Evolutionary conservation across 2,113 vertebrate genomes (phyloP).

Genomic region (Crotalus viridis): DNA sequence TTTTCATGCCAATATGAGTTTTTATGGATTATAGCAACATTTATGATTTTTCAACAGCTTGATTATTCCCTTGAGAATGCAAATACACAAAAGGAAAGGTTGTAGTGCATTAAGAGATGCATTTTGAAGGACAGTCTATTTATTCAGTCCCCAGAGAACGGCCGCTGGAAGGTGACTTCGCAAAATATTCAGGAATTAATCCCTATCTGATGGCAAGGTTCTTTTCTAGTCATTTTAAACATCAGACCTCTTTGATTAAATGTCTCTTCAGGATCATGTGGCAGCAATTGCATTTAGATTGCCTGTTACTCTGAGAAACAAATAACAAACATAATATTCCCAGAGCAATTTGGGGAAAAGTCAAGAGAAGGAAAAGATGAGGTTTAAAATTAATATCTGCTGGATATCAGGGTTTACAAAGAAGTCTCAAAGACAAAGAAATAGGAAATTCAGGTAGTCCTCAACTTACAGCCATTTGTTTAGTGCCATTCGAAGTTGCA

Average conservation of each 20-base stretch:
- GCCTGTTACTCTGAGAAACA: not conserved
- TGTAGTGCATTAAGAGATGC: not conserved
- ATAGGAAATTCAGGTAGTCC: not conserved
- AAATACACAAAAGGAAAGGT: not conserved
- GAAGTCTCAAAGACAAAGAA: not conserved
- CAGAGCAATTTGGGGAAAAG: not conserved
- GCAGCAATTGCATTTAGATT: not conserved
- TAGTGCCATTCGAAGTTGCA: not conserved
- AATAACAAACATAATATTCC: not conserved
- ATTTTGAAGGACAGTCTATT: not conserved
- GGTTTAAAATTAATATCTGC: not conserved
- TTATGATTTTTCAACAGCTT: constrained; percentile 41
- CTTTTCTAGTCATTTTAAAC: not conserved
- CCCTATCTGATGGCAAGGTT: not conserved
- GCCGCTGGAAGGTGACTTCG: not conserved
- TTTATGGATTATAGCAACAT: not conserved
- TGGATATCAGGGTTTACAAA: not conserved
- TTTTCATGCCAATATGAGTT: constrained; percentile 8
- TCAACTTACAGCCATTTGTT: not conserved
- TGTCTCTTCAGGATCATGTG: not conserved
- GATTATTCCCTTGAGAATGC: not conserved
- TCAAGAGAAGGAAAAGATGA: not conserved
- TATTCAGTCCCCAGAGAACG: not conserved
- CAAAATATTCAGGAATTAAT: not conserved
- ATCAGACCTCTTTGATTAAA: not conserved